These are phyloP conservation scores for Tryphoninae sp. DNA, from an alignment of 2,888 invertebrate genomes.

Conservation along the genomic window DNA sequence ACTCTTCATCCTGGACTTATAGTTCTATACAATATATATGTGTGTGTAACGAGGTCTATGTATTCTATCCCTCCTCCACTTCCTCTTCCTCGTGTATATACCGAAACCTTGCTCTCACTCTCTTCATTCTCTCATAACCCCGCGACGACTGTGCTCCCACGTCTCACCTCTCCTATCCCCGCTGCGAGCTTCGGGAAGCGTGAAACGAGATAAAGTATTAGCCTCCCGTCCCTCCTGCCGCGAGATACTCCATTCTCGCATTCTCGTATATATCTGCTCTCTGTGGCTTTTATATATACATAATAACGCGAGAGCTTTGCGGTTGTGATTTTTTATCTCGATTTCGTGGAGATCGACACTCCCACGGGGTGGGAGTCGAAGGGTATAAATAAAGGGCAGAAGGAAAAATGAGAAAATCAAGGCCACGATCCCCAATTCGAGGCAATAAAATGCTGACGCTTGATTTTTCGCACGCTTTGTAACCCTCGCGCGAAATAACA, in stretches of 20 bases:
- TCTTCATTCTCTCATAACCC: conserved; percentile 51
- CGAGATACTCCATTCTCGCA: conserved; percentile 56
- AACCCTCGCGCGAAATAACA: not conserved
- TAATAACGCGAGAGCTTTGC: conserved; percentile 24
- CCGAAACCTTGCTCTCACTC: conserved; percentile 9
- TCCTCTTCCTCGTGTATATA: conserved; percentile 45
- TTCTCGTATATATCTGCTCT: conserved; percentile 31
- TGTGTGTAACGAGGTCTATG: conserved; percentile 29
- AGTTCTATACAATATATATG: conserved; percentile 30
- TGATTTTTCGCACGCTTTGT: conserved; percentile 18
- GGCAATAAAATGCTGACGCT: conserved; percentile 27
- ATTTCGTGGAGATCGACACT: conserved; percentile 14
- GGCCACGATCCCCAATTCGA: conserved; percentile 35
- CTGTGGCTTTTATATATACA: conserved; percentile 35
- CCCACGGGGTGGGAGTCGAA: not conserved
- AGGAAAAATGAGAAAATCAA: conserved; percentile 26
- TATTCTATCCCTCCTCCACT: conserved; percentile 41
- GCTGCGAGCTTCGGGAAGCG: conserved; percentile 65
- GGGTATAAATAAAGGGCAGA: conserved; percentile 1
- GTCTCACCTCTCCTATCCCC: conserved; percentile 26
- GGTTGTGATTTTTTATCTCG: conserved; percentile 51
- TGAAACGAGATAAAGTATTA: conserved; percentile 72
- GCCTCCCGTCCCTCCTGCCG: conserved; percentile 32
- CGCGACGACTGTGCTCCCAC: conserved; percentile 58
- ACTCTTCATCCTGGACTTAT: conserved; percentile 55